Evolutionary conservation across 2,113 vertebrate genomes (phyloP).

Genomic region (Sphyrna mokarran): DNA sequence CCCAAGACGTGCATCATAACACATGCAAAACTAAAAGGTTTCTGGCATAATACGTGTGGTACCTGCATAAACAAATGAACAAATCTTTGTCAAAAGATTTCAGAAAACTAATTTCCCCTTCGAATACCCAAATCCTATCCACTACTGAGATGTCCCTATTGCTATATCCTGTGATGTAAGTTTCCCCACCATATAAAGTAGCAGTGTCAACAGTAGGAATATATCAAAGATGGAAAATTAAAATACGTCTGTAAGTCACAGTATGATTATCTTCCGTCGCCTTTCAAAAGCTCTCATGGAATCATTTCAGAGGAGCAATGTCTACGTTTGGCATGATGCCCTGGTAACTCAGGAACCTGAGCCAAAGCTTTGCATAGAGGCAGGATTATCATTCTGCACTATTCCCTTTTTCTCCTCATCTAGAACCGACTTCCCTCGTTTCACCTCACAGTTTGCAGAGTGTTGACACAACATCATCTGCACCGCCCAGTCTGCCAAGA

Average conservation of each 20-base stretch:
- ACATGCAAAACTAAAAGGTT: not conserved
- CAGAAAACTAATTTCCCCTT: not conserved
- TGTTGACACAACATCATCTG: conserved; percentile 37
- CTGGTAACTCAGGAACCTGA: not conserved
- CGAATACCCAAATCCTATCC: not conserved
- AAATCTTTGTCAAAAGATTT: not conserved
- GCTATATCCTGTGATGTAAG: not conserved
- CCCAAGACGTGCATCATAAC: not conserved
- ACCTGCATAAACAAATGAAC: not conserved
- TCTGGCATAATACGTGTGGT: not conserved
- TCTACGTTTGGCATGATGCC: not conserved
- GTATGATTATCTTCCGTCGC: not conserved
- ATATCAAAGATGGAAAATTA: not conserved
- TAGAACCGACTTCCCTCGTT: not conserved
- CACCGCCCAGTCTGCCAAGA: not conserved
- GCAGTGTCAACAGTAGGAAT: not conserved
- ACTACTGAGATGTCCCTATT: not conserved
- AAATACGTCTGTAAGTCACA: not conserved
- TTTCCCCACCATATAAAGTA: not conserved
- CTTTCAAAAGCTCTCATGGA: not conserved
- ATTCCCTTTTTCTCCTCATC: not conserved
- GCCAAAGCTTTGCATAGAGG: not conserved
- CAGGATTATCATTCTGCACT: not conserved
- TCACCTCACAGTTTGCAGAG: conserved; percentile 20
- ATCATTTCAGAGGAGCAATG: not conserved